Evolutionary conservation across 2,888 invertebrate genomes (phyloP).

Genomic region (Melinaea menophilus): DNA sequence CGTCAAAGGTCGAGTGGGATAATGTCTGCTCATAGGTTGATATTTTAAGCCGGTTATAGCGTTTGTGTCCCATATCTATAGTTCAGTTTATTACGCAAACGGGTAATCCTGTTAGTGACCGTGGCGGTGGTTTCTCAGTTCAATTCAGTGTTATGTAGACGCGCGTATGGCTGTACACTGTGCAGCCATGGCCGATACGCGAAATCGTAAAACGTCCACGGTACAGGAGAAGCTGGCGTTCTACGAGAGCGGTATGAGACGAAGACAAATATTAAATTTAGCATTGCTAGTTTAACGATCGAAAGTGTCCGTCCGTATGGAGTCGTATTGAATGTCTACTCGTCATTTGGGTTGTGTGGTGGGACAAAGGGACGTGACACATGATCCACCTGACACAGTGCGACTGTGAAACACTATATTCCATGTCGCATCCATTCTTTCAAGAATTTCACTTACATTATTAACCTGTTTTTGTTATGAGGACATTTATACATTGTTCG

Average conservation of each 20-base stretch:
- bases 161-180: constrained; percentile 45
- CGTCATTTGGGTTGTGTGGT: constrained; percentile 69
- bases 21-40: constrained; percentile 46
- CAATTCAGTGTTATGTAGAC: constrained; percentile 48
- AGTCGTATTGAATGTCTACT: constrained; percentile 62
- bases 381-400: constrained; percentile 60
- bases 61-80: constrained; percentile 55
- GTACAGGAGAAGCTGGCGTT: constrained; percentile 74
- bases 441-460: constrained; percentile 32
- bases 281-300: constrained; percentile 45
- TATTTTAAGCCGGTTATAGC: constrained; percentile 62
- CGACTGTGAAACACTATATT: constrained; percentile 43
- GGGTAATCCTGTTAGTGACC: constrained; percentile 78
- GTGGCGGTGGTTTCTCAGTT: constrained; percentile 74
- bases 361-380: constrained; percentile 69
- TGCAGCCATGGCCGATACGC: constrained; percentile 65
- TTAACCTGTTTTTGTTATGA: background rate
- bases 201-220: constrained; percentile 65
- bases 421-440: constrained; percentile 44
- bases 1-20: constrained; percentile 38
- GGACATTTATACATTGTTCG: background rate
- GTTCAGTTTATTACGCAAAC: constrained; percentile 68
- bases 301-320: constrained; percentile 55
- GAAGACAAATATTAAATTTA: constrained; percentile 20
- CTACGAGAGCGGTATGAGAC: constrained; percentile 70